Evolutionary conservation across 2,888 invertebrate species (phyloP).

Genomic region (Spilarctia lutea): DNA sequence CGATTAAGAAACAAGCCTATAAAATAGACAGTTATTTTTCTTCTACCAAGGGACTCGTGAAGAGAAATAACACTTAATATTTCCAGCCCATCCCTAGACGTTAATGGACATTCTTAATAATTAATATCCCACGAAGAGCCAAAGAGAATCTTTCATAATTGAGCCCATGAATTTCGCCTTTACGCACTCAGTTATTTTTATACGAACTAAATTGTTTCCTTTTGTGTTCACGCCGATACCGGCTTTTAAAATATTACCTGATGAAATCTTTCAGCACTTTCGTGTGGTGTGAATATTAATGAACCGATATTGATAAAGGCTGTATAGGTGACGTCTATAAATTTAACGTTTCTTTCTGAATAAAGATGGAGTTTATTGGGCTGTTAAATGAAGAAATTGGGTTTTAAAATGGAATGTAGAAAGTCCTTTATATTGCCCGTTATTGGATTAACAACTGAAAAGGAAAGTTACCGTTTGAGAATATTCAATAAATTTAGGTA

Average conservation of each 20-base stretch:
- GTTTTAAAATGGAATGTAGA: constrained; percentile 20
- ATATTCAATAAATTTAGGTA: constrained; percentile 2
- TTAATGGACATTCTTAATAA: constrained; percentile 43
- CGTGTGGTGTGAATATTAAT: constrained; percentile 52
- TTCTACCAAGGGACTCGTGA: constrained; percentile 19
- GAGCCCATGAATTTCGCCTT: constrained; percentile 37
- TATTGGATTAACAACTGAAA: constrained; percentile 15
- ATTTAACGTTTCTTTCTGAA: constrained; percentile 33
- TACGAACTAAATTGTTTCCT: constrained; percentile 41
- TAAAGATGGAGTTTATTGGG: constrained; percentile 36
- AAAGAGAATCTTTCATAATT: constrained; percentile 41
- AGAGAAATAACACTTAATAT: constrained; percentile 30
- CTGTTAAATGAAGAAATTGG: constrained; percentile 36
- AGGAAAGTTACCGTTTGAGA: constrained; percentile 1
- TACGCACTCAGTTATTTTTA: constrained; percentile 29
- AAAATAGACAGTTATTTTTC: constrained; percentile 1
- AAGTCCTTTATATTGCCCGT: constrained; percentile 15
- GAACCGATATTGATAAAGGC: constrained; percentile 43
- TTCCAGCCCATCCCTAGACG: constrained; percentile 23
- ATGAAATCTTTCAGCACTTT: constrained; percentile 34
- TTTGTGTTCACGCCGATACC: constrained; percentile 30
- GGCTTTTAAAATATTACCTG: constrained; percentile 28
- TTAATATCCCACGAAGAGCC: constrained; percentile 39
- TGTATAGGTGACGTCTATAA: constrained; percentile 31
- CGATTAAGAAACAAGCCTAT: not conserved